A percentile compares a stretch with the other conserved stretches of the same genome.
Evolutionary conservation across 1,140 invertebrate genomes (phyloP).

Genomic region (Bombus huntii): DNA sequence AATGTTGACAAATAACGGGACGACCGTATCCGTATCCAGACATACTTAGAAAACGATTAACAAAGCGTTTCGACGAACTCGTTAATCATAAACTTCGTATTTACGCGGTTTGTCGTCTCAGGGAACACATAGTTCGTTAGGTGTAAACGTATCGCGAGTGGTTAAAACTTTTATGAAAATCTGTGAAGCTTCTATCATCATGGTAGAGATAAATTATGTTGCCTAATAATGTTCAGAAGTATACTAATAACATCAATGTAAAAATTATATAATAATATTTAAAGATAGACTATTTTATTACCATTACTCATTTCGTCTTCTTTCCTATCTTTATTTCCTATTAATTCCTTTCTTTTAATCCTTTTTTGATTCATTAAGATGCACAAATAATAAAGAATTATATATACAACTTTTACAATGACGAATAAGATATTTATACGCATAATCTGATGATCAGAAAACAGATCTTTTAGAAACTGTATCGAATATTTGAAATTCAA

Average conservation of each 20-base stretch:
- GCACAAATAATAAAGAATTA: no score
- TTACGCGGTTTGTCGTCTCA: neutral
- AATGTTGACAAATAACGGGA: conserved; percentile 9
- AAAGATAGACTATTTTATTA: no score
- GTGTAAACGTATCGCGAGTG: neutral
- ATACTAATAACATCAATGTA: no score
- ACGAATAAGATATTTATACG: neutral
- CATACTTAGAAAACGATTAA: conserved; percentile 24
- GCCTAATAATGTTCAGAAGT: neutral
- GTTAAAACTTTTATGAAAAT: neutral
- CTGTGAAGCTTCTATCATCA: no score
- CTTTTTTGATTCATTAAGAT: no score
- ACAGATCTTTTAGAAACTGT: neutral
- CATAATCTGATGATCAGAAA: neutral
- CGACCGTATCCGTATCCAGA: neutral
- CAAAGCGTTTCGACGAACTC: conserved; percentile 1
- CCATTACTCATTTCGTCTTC: no score
- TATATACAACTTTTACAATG: no score
- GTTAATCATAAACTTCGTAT: conserved; percentile 12
- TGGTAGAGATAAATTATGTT: neutral
- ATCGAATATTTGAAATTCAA: neutral
- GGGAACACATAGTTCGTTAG: neutral
- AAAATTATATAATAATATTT: no score
- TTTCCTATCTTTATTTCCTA: no score
- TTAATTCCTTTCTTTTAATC: no score